Base-by-base conservation (phyloP, 2,888 invertebrate species). In the Heteromyza rotundicornis region DNA sequence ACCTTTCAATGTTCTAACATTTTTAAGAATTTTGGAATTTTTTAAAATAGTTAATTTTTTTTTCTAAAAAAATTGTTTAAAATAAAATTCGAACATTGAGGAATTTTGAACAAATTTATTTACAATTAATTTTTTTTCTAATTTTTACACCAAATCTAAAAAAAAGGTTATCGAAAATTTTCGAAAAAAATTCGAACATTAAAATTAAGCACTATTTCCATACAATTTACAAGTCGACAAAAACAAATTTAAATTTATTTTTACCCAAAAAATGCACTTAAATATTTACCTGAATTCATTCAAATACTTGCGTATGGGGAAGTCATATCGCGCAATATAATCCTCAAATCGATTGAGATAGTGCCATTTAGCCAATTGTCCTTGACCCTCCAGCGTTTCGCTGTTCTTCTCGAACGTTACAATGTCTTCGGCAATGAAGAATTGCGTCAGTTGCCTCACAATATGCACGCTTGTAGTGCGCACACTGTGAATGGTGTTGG, bases 371-470 rank as follows among this genome's bases (percentile, higher is more conserved):
- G 69, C 49, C 3, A 64, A 63, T 19, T 64, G 59, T 2, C 66
- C 60, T 5, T 70, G 62, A n/a, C 63, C 52, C 14, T 75, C 75
- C 1, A 74, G 64, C 49, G 68, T 63, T 20, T 79, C 78, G 12
- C 70, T 73, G 56, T 74, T 73, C 53, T 74, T 76, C 1, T 80
- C 78, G 59, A 79, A 74, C 17, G 66, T 64, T 47, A 78, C 74
- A 40, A 76, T 72, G 67, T 84, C 84, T 20, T 71, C 73, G 17
- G 72, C 71, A 52, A 84, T 78, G 63, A 81, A 79, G 27, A 70
- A 69, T 1, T 68, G 65, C 1, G 80, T 73, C 14, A 84, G 49
- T 52, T 80, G 70, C 0, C 72, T 73, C 7, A 83, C 60, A 1
- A 80, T 74, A 35, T 69, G 57, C 0, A 73, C 69, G 3, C 78